Conservation (phyloP, 2,888 invertebrate species). For the Acleris laterana region DNA sequence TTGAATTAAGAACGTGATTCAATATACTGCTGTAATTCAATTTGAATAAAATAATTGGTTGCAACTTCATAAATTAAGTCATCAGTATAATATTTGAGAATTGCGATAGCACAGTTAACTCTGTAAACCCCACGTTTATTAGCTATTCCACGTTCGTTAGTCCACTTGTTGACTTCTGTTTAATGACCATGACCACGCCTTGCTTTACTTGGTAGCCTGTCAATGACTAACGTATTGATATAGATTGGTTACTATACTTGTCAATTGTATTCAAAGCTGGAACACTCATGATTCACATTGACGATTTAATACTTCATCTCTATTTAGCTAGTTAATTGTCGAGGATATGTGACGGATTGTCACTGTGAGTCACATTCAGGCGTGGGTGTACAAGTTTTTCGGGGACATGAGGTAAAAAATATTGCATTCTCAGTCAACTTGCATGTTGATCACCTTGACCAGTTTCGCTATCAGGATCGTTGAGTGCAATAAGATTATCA, state of each 20-base stretch:
- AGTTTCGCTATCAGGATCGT: constrained; percentile 29
- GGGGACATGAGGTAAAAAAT: constrained; percentile 26
- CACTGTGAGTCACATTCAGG: constrained; percentile 17
- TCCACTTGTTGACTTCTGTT: constrained; percentile 26
- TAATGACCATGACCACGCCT: constrained; percentile 33
- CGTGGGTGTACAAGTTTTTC: constrained; percentile 39
- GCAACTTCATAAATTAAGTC: constrained; percentile 23
- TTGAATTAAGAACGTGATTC: constrained; percentile 42
- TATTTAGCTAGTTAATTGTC: constrained; percentile 19
- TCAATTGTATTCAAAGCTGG: neutral
- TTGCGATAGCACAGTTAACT: constrained; percentile 6
- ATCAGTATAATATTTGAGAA: constrained; percentile 14
- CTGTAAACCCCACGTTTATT: constrained; percentile 10
- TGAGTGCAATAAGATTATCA: constrained; percentile 23
- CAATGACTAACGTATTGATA: constrained; percentile 8
- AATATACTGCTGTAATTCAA: constrained; percentile 31
- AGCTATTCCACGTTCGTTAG: constrained; percentile 15
- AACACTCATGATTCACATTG: constrained; percentile 14
- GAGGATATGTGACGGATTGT: constrained; percentile 20
- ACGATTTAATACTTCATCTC: constrained; percentile 1
- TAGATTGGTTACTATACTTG: neutral
- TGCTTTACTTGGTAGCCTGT: neutral
- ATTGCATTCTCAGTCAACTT: constrained; percentile 47
- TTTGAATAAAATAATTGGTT: constrained; percentile 10
- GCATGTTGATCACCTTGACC: constrained; percentile 49